These are phyloP conservation scores for Andrena bicolor DNA, from an alignment of 2,888 invertebrate species.

Conservation along the genomic window DNA sequence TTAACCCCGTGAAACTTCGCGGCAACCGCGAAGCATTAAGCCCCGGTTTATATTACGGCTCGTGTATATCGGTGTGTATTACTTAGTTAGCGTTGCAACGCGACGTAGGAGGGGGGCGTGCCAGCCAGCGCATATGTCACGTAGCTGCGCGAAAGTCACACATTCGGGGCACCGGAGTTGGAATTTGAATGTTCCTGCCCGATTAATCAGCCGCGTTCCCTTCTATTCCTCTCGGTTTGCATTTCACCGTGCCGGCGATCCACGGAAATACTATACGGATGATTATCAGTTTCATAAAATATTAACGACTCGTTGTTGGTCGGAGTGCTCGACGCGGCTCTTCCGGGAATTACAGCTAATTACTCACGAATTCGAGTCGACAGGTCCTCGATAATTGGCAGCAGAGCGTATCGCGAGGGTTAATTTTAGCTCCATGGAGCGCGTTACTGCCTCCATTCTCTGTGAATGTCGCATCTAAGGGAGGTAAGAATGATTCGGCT, in stretches of 20 bases:
- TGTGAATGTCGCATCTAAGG: too few relatives aligned
- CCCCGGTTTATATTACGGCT: conserved; percentile 59
- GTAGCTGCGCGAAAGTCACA: conserved; percentile 39
- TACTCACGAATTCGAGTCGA: conserved; percentile 23
- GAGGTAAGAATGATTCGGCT: too few relatives aligned
- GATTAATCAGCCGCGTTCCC: conserved; percentile 41
- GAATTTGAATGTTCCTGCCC: conserved; percentile 35
- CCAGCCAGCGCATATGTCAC: conserved; percentile 33
- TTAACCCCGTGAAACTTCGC: conserved; percentile 64
- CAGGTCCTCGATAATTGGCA: conserved; percentile 33
- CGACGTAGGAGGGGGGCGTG: conserved; percentile 4
- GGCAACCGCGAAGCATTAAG: conserved; percentile 65
- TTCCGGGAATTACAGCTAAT: conserved; percentile 23
- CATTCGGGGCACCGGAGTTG: conserved; percentile 19
- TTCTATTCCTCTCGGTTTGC: background rate
- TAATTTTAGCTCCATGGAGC: background rate
- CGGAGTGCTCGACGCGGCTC: conserved; percentile 2
- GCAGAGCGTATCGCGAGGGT: background rate
- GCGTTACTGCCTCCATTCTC: too few relatives aligned
- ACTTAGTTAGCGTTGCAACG: conserved; percentile 53
- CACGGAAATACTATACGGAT: conserved; percentile 3
- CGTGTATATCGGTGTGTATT: conserved; percentile 53
- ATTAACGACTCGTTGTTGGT: conserved; percentile 3
- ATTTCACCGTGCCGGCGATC: background rate
- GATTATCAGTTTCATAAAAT: conserved; percentile 44